Base-by-base conservation (phyloP, 1,140 invertebrate genomes). In the Batillaria attramentaria region DNA sequence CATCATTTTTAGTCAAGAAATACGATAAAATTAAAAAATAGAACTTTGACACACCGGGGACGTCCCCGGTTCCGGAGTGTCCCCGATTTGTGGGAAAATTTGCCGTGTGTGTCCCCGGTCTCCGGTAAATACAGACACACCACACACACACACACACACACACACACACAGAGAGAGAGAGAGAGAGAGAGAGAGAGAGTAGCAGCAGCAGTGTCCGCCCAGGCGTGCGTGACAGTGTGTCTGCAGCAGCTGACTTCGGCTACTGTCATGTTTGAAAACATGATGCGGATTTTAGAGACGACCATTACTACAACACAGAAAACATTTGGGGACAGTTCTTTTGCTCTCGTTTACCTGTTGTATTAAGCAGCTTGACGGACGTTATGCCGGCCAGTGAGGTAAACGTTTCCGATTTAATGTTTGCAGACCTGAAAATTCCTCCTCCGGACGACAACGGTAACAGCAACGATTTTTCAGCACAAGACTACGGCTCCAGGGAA, bases 391-490 rank as follows among this genome's bases (percentile, higher is more conserved):
- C 31, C 62, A 65, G 10, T 33, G 16, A 24, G 10, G 46, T 50
- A 24, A 50, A 50, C 24, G 46, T 50, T 50, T 10, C n/a, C n/a
- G n/a, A n/a, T n/a, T 62, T 69, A 0, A 5, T 24, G 10, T 37
- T 16, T 54, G 13, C 54, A 75, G 72, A 62, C 72, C 41, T 42
- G 72, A 39, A 75, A 35, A 75, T 75, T 62, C 72, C 72, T 2
- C 72, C 72, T 5, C 37, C 20, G 35, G 39, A 39, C 35, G 54
- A 75, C 54, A 31, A 33, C 31, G 72, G 46, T 6, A 39, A 54
- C 20, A 33, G 28, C 62, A 35, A 41, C 66, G 20, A 72, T 18
- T 42, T 57, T 50, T 18, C 42, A 3, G 54, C 41, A 1, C 72
- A 62, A 0, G 54, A 46, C 37, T 6, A 37, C 18, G 54, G n/a